These are phyloP conservation scores for Pseudomyrmex flavicornis DNA, from an alignment of 1,140 invertebrate species.

Conservation along the genomic window DNA sequence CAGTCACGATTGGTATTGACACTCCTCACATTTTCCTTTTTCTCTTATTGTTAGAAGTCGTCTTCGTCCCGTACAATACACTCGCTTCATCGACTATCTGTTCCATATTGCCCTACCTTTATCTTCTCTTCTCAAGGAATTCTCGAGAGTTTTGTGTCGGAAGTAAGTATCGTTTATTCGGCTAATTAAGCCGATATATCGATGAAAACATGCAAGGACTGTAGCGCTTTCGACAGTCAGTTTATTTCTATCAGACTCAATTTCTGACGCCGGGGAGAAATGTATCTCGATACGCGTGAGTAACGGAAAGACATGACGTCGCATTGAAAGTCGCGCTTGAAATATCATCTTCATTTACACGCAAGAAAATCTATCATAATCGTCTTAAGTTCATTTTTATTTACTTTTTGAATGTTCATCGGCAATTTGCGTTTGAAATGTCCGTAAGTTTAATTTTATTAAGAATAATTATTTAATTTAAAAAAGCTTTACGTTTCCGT, in stretches of 20 bases:
- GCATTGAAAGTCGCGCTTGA: slow-evolving; percentile 2
- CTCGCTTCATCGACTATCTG: slow-evolving; percentile 61
- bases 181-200: slow-evolving; percentile 69
- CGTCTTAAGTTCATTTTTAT: too few species aligned
- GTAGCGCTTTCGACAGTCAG: slow-evolving; percentile 6
- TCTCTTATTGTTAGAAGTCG: slow-evolving; percentile 6
- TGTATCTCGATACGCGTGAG: slow-evolving; percentile 16
- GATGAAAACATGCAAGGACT: slow-evolving; percentile 19
- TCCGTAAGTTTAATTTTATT: not conserved
- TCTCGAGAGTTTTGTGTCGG: slow-evolving; percentile 61
- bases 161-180: slow-evolving; percentile 77
- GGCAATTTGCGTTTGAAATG: not conserved
- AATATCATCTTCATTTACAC: not conserved
- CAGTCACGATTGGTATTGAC: slow-evolving; percentile 65
- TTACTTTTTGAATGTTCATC: not conserved
- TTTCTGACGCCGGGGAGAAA: slow-evolving; percentile 18
- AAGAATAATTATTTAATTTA: not conserved
- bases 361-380: not conserved
- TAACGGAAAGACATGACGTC: not conserved
- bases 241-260: slow-evolving; percentile 20
- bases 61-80: slow-evolving; percentile 48
- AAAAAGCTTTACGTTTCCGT: not conserved
- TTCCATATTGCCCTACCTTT: slow-evolving; percentile 32
- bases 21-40: slow-evolving; percentile 44
- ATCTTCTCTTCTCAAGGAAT: slow-evolving; percentile 48